Percentiles rank a stretch among this genome's conserved stretches.
Evolutionary conservation across 1,140 invertebrate genomes (phyloP).

Genomic region (Steinernema feltiae): DNA sequence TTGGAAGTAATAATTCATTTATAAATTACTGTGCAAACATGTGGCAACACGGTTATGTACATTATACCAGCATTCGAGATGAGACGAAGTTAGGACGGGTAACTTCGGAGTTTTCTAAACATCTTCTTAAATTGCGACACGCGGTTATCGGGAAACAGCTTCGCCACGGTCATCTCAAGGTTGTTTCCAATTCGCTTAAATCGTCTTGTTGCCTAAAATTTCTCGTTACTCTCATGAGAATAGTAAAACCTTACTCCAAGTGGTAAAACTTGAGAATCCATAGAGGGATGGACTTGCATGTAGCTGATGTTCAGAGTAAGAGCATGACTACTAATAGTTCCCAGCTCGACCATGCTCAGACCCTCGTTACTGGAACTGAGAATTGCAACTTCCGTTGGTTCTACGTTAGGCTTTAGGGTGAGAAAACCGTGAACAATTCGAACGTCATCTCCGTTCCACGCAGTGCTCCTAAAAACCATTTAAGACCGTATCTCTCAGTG

Average conservation of each 20-base stretch:
- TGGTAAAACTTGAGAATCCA: slow-evolving; percentile 52
- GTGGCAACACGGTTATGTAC: not conserved
- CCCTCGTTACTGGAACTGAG: slow-evolving; percentile 56
- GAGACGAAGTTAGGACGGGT: slow-evolving; percentile 47
- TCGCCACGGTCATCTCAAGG: slow-evolving; percentile 57
- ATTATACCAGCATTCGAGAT: not conserved
- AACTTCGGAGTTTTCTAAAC: slow-evolving; percentile 53
- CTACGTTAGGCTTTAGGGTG: slow-evolving; percentile 54
- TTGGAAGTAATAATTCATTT: too few species aligned
- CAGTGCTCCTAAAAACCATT: slow-evolving; percentile 46
- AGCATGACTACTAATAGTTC: slow-evolving; percentile 52
- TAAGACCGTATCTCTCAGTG: not conserved
- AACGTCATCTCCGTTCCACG: slow-evolving; percentile 44
- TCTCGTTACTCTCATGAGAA: slow-evolving; percentile 22
- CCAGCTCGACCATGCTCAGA: slow-evolving; percentile 56
- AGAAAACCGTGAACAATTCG: slow-evolving; percentile 52
- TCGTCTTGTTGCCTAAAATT: slow-evolving; percentile 50
- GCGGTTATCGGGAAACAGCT: slow-evolving; percentile 50
- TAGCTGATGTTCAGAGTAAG: slow-evolving; percentile 56
- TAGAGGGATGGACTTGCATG: slow-evolving; percentile 56
- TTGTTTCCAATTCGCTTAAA: slow-evolving; percentile 52
- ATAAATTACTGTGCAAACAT: too few species aligned
- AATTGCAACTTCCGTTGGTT: slow-evolving; percentile 55
- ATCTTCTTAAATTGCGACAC: slow-evolving; percentile 57
- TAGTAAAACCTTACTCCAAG: slow-evolving; percentile 42